phyloP scores from a whole-genome alignment of 1,140 invertebrate genomes.

The Panulirus ornatus region DNA sequence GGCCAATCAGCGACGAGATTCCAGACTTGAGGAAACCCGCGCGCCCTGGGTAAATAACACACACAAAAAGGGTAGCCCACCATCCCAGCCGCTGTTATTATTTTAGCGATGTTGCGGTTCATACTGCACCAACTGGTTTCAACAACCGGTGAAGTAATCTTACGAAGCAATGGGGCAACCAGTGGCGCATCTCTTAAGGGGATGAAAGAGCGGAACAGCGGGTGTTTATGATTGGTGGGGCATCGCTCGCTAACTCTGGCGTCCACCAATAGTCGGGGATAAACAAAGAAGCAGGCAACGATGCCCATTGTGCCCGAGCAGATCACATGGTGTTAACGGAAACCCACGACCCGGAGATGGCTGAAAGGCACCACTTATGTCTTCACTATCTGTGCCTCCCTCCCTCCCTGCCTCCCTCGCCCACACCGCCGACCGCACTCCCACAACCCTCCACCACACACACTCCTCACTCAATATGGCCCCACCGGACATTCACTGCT shows the following conservation, averaged over 20 bases:
- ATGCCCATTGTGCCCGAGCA: slow-evolving; percentile 67
- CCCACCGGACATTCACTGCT: not conserved
- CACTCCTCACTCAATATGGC: no score
- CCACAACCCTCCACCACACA: not conserved
- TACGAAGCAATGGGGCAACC: no score
- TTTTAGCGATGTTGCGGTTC: slow-evolving; percentile 32
- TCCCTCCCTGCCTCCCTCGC: not conserved
- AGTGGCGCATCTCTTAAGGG: no score
- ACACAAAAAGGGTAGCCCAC: slow-evolving; percentile 72
- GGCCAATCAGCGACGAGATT: slow-evolving; percentile 67
- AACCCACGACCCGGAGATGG: slow-evolving; percentile 46
- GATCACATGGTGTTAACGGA: slow-evolving; percentile 71
- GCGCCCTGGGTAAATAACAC: slow-evolving; percentile 70
- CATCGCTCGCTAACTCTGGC: slow-evolving; percentile 42
- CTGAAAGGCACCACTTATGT: slow-evolving; percentile 58
- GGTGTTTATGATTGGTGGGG: not conserved
- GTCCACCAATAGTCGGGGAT: slow-evolving; percentile 37
- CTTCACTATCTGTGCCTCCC: slow-evolving; percentile 45
- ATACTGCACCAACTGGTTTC: not conserved
- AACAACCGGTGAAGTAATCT: no score
- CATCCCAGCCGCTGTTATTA: not conserved
- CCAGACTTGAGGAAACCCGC: slow-evolving; percentile 71
- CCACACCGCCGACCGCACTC: not conserved
- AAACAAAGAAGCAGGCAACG: slow-evolving; percentile 67
- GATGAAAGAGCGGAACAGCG: not conserved